These are phyloP conservation scores for Papilio glaucus DNA, from an alignment of 1,140 invertebrate genomes.

Conservation along the genomic window DNA sequence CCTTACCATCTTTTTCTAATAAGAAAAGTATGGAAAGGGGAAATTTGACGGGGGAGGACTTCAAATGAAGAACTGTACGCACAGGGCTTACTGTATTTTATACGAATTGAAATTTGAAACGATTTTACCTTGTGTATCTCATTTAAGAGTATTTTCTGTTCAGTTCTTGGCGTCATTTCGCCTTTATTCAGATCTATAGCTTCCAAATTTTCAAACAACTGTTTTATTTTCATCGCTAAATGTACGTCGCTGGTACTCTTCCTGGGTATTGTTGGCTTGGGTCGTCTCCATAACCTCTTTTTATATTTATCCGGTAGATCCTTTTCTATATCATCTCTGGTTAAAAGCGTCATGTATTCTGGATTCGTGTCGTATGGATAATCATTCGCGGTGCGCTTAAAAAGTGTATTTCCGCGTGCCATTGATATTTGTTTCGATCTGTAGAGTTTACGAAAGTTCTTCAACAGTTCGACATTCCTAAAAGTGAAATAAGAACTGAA, in stretches of 20 bases:
- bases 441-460: conserved; percentile 75
- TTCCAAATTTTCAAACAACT: conserved; percentile 76
- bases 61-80: too few relatives aligned
- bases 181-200: conserved; percentile 68
- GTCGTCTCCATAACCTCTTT: conserved; percentile 61
- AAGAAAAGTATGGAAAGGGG: too few relatives aligned
- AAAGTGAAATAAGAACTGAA: conserved; percentile 28
- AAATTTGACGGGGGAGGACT: too few relatives aligned
- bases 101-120: too few relatives aligned
- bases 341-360: conserved; percentile 72
- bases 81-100: too few relatives aligned
- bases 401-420: conserved; percentile 43
- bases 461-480: conserved; percentile 71
- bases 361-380: conserved; percentile 73
- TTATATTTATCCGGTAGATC: conserved; percentile 80
- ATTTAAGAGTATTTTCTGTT: conserved; percentile 68
- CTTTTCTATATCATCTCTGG: conserved; percentile 77
- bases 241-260: conserved; percentile 70
- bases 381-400: conserved; percentile 55
- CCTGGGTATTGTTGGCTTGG: conserved; percentile 64
- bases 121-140: conserved; percentile 80
- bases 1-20: too few relatives aligned
- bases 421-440: conserved; percentile 53
- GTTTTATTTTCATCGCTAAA: conserved; percentile 76
- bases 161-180: conserved; percentile 72